Evolutionary conservation across 2,113 vertebrate genomes (phyloP), one percentile per base, ranked within the genome.

Genomic region (Oxyura jamaicensis): DNA sequence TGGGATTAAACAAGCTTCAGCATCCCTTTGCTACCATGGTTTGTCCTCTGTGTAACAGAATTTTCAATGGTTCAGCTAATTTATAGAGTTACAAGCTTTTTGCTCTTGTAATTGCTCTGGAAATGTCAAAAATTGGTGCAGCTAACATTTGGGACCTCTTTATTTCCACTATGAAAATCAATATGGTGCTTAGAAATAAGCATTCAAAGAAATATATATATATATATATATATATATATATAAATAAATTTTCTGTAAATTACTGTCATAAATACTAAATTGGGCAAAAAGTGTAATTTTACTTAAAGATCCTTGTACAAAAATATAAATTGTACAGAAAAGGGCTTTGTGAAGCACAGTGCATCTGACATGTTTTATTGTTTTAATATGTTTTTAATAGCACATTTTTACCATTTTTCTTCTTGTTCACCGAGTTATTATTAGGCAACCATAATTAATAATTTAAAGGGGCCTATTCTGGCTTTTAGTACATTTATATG

Each of bases 371-470:
- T 96, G 75, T 96, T 95, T 94, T 97, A 97, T 95, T 97, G 95
- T 96, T 97, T 97, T 96, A 97, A 94, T 97, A 96, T 76, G 87
- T 95, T 96, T 96, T 94, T 96, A 96, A 81, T 76, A 69, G 71
- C 63, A 62, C 62, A 31, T 93, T 94, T 95, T 93, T 59, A 71
- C 84, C 55, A 88, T 89, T 96, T 96, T 87, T 92, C 86, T 96
- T 90, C 82, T 93, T 94, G 91, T 96, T 95, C 95, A 73, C 83
- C 4, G 1, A 95, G 82, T 87, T 97, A 97, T 97, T 92, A 92
- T 97, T 96, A 97, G 65, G 87, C 76, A 95, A 72, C 67, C 46
- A 20, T 87, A 90, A 96, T 98, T 95, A 97, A 97, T 97, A 97
- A 97, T 97, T 97, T 94, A 97, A 94, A 93, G 58, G 26, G 22